Conservation (phyloP, 2,113 vertebrate genomes). For the Salvelinus sp. region DNA sequence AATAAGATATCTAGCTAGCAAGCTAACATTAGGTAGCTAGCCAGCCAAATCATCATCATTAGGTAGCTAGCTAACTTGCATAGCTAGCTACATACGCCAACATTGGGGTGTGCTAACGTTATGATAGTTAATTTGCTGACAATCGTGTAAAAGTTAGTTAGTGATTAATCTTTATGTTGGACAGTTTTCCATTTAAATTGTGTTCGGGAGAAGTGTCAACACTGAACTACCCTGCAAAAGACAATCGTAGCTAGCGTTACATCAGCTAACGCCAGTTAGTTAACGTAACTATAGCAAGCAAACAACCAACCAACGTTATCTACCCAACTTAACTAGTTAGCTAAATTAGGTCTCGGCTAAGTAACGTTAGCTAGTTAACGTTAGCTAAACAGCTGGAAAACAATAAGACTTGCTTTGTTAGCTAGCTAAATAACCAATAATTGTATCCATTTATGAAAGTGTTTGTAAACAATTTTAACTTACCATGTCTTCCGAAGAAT, state of each 20-base stretch:
- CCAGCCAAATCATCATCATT: background rate
- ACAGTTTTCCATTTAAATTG: no score
- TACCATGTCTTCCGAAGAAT: constrained; percentile 60
- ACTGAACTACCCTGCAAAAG: no score
- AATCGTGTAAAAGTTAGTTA: no score
- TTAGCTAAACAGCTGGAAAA: background rate
- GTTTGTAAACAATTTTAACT: constrained; percentile 23
- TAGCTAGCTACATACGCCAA: background rate
- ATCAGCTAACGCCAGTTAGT: background rate
- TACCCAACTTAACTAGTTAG: background rate
- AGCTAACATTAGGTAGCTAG: no score
- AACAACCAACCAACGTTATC: background rate
- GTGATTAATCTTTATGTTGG: no score
- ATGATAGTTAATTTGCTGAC: no score
- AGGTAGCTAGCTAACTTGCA: background rate
- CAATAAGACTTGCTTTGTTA: constrained; percentile 4
- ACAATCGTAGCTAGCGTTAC: no score
- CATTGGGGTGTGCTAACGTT: background rate
- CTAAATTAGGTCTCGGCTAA: background rate
- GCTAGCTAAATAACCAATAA: constrained; percentile 47
- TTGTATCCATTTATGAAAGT: background rate
- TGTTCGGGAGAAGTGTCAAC: no score
- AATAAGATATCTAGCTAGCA: no score
- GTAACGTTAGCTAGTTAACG: constrained; percentile 28
- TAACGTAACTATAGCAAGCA: background rate